Percentiles rank a stretch among this genome's conserved stretches.
Conservation (phyloP, 1,140 invertebrate genomes). For the Colletes latitarsis region DNA sequence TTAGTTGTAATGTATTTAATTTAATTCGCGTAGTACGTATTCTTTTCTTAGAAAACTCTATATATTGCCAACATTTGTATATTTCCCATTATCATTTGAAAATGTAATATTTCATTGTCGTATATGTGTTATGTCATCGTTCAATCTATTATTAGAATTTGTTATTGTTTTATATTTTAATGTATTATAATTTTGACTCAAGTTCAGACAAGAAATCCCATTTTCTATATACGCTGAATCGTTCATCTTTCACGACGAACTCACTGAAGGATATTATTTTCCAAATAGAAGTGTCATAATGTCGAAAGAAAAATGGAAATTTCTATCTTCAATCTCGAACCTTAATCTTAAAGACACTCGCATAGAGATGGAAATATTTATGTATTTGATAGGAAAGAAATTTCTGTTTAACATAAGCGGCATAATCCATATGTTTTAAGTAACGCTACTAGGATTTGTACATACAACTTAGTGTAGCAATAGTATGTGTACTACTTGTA, state of each 20-base stretch:
- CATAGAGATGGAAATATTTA: neutral
- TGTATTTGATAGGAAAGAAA: neutral
- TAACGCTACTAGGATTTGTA: conserved; percentile 30
- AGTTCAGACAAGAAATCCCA: neutral
- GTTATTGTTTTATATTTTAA: conserved; percentile 41
- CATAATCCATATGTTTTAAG: neutral
- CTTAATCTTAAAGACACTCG: neutral
- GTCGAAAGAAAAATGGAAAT: neutral
- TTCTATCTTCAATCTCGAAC: neutral
- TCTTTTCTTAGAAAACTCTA: neutral
- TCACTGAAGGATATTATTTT: neutral
- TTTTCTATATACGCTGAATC: neutral
- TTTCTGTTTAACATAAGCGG: neutral
- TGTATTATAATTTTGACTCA: conserved; percentile 17
- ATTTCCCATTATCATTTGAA: conserved; percentile 30
- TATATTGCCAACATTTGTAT: conserved; percentile 26
- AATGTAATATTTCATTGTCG: neutral
- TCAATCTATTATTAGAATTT: neutral
- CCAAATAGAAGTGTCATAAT: neutral
- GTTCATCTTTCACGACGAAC: neutral
- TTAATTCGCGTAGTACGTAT: neutral
- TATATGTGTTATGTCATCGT: neutral
- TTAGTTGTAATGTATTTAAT: conserved; percentile 1
- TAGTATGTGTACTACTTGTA: conserved; percentile 2
- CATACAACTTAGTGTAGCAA: conserved; percentile 17